phyloP scores from a whole-genome alignment of 2,113 vertebrate genomes.

The Macquaria ambigua region DNA sequence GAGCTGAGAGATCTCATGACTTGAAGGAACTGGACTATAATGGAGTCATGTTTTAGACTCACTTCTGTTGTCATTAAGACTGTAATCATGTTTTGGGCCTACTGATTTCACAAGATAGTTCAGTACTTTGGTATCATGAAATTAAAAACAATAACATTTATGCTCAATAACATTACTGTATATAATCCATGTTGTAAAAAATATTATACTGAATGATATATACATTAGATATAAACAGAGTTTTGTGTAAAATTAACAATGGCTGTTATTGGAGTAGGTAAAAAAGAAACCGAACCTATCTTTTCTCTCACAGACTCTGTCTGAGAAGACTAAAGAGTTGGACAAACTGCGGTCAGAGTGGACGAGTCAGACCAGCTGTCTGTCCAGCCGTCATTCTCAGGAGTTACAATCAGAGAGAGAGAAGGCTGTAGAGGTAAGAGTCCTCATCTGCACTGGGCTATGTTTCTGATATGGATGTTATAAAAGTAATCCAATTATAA shows the following conservation, averaged over 20 bases:
- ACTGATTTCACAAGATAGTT: too few species aligned
- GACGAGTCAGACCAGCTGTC: conserved; percentile 82
- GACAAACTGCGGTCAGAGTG: conserved; percentile 91
- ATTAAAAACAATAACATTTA: too few species aligned
- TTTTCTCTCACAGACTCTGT: conserved; percentile 81
- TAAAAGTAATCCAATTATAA: neutral
- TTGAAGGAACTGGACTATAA: too few species aligned
- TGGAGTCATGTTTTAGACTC: too few species aligned
- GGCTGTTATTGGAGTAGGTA: neutral
- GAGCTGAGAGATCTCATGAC: too few species aligned
- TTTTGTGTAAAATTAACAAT: neutral
- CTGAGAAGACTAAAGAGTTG: conserved; percentile 90
- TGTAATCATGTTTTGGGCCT: too few species aligned
- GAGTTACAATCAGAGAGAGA: conserved; percentile 90
- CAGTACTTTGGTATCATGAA: too few species aligned
- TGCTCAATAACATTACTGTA: too few species aligned
- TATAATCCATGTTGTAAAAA: too few species aligned
- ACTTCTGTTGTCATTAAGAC: too few species aligned
- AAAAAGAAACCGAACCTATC: neutral
- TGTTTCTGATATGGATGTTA: neutral
- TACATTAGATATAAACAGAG: neutral
- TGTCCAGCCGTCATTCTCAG: conserved; percentile 87
- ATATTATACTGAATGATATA: neutral
- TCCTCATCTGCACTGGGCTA: neutral
- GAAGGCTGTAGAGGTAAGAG: conserved; percentile 78